Base-by-base conservation (phyloP, 1,140 invertebrate species). In the Temnothorax nylanderi region DNA sequence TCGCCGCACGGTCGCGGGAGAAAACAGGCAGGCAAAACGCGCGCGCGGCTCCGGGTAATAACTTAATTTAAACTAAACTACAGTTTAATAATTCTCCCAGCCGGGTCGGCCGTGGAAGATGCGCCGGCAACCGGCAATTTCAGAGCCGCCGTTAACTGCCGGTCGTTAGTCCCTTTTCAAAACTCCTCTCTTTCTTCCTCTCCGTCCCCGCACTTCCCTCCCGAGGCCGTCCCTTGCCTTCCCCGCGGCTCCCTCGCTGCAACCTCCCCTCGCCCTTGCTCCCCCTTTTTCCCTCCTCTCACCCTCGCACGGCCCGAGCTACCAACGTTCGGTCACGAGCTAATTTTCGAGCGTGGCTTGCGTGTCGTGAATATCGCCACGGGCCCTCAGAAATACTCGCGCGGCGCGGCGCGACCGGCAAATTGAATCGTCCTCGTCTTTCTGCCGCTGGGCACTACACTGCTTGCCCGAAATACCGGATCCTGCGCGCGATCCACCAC, bases 11-110 rank as follows among this genome's bases (percentile, higher is more conserved):
- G 93, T 90, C 92, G 91, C 86, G 91, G 91, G 87, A 86, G 89
- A 91, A 93, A 93, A 91, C 90, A 89, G 88, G 93, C 93, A 91
- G 93, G 93, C 91, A 95, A 94, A 93, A 94, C 93, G 91, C 86
- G 88, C 72, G 84, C 92, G 54, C 72, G 54, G 49, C 93, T 93
- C 90, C 88, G 94, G 94, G 95, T 95, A 95, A 95, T 95, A 95
- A 95, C 95, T 95, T 95, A 95, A 95, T 95, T 95, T 95, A 95
- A 95, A 95, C 95, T 95, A 95, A 95, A 95, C 95, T 95, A 95
- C 95, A 95, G 95, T 95, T 95, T 95, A 95, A 95, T 95, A 95
- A 95, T 95, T 95, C 95, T 94, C 69, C 69, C 92, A 90, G 92
- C 91, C 69, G 92, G 90, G 93, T 93, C 93, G 93, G 92, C 92